These are phyloP conservation scores for Monodelphis domestica DNA, from an alignment of 2,797 vertebrate genomes.

Conservation along the genomic window DNA sequence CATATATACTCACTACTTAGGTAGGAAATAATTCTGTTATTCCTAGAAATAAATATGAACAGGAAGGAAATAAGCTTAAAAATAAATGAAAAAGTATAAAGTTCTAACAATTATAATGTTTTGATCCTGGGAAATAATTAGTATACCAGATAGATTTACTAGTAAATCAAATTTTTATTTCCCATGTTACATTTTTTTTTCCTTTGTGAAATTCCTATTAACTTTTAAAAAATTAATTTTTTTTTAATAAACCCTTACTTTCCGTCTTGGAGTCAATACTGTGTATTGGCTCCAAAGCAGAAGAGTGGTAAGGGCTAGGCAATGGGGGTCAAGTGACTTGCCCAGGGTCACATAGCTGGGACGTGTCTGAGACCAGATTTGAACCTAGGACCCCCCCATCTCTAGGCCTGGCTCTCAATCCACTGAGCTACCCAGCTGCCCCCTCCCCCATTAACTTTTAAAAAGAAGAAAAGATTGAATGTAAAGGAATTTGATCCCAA, in stretches of 20 bases:
- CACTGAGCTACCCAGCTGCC: too few species aligned
- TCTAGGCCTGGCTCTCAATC: too few species aligned
- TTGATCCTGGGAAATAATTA: conserved; percentile 3
- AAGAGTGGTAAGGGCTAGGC: too few species aligned
- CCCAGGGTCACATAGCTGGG: too few species aligned
- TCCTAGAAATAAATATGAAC: conserved; percentile 5
- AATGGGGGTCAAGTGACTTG: too few species aligned
- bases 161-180: conserved; percentile 46
- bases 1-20: background rate
- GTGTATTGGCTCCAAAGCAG: too few species aligned
- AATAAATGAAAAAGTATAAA: background rate
- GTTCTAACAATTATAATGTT: conserved; percentile 42
- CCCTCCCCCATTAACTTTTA: conserved; percentile 30
- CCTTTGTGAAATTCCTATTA: conserved; percentile 28
- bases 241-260: too few species aligned
- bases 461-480: background rate
- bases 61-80: conserved; percentile 26
- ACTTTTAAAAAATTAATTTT: conserved; percentile 14
- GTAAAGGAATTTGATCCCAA: background rate
- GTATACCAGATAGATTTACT: conserved; percentile 6
- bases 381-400: too few species aligned
- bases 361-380: too few species aligned
- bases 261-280: too few species aligned
- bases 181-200: background rate
- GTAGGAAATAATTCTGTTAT: conserved; percentile 5